Evolutionary conservation across 2,113 vertebrate genomes (phyloP).

Genomic region (Podilymbus podiceps): DNA sequence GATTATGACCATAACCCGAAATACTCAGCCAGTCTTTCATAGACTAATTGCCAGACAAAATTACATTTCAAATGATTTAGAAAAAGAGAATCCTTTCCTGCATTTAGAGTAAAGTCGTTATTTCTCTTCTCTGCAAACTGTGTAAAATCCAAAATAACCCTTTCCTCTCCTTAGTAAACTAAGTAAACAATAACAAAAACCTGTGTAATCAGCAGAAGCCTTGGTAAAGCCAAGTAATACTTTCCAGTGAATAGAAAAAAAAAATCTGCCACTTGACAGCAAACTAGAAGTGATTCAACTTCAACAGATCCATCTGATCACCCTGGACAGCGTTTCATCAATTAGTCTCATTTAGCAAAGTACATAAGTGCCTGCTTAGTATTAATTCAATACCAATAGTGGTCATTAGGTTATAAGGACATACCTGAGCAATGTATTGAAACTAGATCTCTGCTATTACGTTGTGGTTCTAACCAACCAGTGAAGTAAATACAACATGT

Average conservation of each 20-base stretch:
- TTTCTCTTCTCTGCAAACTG: background rate
- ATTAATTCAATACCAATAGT: background rate
- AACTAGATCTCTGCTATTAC: background rate
- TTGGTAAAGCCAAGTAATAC: background rate
- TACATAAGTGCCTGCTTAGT: background rate
- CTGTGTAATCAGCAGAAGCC: background rate
- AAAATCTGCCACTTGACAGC: background rate
- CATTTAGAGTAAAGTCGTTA: background rate
- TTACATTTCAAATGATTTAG: background rate
- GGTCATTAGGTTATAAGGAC: background rate
- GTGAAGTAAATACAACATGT: background rate
- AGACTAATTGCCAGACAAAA: slow-evolving; percentile 15
- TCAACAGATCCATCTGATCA: background rate
- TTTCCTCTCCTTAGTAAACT: background rate
- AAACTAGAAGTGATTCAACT: background rate
- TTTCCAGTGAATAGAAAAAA: background rate
- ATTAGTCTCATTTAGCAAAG: background rate
- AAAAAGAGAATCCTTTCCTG: background rate
- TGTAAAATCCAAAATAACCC: background rate
- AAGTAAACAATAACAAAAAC: background rate
- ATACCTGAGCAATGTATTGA: background rate
- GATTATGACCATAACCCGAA: background rate
- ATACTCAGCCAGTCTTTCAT: background rate
- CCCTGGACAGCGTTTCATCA: background rate
- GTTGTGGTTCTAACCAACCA: background rate